A percentile compares a stretch with the other conserved stretches of the same genome.
These are phyloP conservation scores for Euplexia lucipara DNA, from an alignment of 2,888 invertebrate species.

Conservation along the genomic window DNA sequence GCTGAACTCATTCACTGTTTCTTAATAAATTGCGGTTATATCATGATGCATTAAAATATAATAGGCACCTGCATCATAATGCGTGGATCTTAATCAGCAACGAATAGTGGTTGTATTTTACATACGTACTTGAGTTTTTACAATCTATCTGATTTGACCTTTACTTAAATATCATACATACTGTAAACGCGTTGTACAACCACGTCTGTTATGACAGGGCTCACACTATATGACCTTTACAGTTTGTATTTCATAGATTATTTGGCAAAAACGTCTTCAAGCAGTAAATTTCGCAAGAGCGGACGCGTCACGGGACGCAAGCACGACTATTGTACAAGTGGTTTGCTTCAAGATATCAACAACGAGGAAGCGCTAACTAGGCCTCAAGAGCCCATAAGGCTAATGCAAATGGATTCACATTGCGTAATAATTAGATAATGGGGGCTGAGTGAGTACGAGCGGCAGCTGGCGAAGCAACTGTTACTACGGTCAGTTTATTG, in stretches of 20 bases:
- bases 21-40: constrained; percentile 21
- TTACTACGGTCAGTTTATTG: constrained; percentile 65
- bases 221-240: constrained; percentile 16
- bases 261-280: constrained; percentile 17
- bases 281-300: constrained; percentile 60
- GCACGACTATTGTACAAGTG: constrained; percentile 74
- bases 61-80: background rate
- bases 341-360: constrained; percentile 66
- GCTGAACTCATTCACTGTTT: constrained; percentile 19
- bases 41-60: constrained; percentile 16
- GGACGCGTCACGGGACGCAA: constrained; percentile 66
- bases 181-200: background rate
- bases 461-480: constrained; percentile 67
- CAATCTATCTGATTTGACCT: constrained; percentile 14
- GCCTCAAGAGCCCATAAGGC: constrained; percentile 73
- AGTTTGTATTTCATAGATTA: constrained; percentile 2
- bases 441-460: constrained; percentile 64
- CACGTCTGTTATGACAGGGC: background rate
- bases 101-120: constrained; percentile 1
- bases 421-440: constrained; percentile 84
- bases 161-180: constrained; percentile 4
- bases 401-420: constrained; percentile 77
- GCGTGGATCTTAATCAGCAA: constrained; percentile 7
- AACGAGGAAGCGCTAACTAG: constrained; percentile 76
- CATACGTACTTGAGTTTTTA: constrained; percentile 1